Percentiles rank a stretch among this genome's conserved stretches.
Conservation (phyloP, 2,113 vertebrate species). For the Tor tambroides region DNA sequence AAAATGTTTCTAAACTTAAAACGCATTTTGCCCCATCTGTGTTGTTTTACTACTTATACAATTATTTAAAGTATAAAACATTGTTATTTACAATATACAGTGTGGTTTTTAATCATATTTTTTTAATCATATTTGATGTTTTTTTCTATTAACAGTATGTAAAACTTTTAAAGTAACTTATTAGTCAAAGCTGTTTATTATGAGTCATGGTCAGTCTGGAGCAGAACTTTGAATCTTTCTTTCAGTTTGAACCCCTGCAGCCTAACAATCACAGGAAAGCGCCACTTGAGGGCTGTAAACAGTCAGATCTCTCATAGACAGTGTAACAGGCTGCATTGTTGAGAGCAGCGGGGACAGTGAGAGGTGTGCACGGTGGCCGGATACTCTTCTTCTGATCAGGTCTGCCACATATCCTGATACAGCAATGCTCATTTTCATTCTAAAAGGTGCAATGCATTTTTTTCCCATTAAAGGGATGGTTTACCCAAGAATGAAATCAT, state of each 20-base stretch:
- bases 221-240: conserved; percentile 10
- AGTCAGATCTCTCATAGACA: conserved; percentile 1
- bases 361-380: conserved; percentile 3
- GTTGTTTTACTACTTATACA: no score
- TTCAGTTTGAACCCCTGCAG: not conserved
- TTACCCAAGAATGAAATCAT: not conserved
- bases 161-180: not conserved
- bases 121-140: no score
- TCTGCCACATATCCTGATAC: conserved; percentile 7
- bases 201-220: not conserved
- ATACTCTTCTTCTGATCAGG: not conserved
- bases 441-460: not conserved
- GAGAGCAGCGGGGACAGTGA: conserved; percentile 2
- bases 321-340: conserved; percentile 27
- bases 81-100: no score
- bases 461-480: not conserved
- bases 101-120: no score
- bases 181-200: conserved; percentile 1
- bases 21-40: no score
- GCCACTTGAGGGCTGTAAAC: not conserved
- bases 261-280: conserved; percentile 39
- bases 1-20: no score
- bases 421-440: not conserved
- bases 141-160: not conserved
- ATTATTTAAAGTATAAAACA: no score